phyloP scores from a whole-genome alignment of 1,140 invertebrate species.

The Periplaneta americana region DNA sequence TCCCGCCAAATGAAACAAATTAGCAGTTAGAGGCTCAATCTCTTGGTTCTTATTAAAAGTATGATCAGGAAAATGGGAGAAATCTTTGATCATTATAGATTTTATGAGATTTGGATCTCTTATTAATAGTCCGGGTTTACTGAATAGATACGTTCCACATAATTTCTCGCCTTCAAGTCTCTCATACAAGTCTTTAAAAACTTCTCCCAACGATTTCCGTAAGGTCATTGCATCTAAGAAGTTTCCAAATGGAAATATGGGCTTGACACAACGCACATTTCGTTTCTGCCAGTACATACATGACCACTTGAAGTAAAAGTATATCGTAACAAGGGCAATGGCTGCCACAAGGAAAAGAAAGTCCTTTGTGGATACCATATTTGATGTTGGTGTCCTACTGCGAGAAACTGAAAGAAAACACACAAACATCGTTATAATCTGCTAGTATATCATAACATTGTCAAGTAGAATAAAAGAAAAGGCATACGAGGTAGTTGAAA shows the following conservation, averaged over 20 bases:
- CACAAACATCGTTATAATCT: no score
- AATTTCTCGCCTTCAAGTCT: not conserved
- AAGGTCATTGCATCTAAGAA: conserved; percentile 4
- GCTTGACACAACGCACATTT: conserved; percentile 33
- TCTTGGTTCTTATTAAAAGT: conserved; percentile 39
- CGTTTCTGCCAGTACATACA: conserved; percentile 39
- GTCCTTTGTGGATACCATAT: not conserved
- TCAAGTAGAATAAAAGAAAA: no score
- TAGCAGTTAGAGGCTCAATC: conserved; percentile 17
- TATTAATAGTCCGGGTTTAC: conserved; percentile 39
- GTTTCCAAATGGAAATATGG: conserved; percentile 33
- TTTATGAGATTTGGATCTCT: conserved; percentile 44
- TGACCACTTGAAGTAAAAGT: conserved; percentile 23
- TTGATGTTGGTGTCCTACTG: no score
- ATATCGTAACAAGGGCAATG: not conserved
- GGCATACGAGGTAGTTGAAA: no score
- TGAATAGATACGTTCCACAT: conserved; percentile 38
- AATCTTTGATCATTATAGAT: conserved; percentile 41
- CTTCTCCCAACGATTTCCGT: not conserved
- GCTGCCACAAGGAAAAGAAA: not conserved
- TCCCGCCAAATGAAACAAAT: conserved; percentile 6
- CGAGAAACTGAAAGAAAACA: no score
- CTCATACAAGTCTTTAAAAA: not conserved
- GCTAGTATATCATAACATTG: no score
- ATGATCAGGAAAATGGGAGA: conserved; percentile 40